Base-by-base conservation (phyloP, 2,797 vertebrate genomes). In the Mormyrops attenuatus region DNA sequence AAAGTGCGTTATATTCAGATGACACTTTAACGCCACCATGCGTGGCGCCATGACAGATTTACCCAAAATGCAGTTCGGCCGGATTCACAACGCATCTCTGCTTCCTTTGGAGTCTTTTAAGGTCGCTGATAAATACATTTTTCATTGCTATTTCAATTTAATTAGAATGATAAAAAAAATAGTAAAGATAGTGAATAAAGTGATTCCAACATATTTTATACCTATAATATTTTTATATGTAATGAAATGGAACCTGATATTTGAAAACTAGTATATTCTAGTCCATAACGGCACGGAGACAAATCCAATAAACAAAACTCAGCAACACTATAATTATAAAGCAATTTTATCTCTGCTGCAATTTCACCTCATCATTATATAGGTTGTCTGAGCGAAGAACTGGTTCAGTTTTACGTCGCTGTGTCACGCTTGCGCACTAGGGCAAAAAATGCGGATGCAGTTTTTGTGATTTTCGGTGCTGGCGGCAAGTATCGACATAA, bases 31-130 rank as follows among this genome's bases (percentile, higher is more conserved):
- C 85, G 34, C 9, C 4, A 52, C 60, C 60, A 77, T 57, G 63
- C 60, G 63, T 5, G 89, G 84, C 89, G 89, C 89, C 89, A 89
- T 89, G 89, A 87, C 89, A 89, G 15, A 17, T 15, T 4, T 44
- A 41, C 89, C 89, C 89, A 87, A 11, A 87, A 89, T 89, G 89
- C 89, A 89, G 38, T 52, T 63, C 66, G 88, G 22, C 38, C 41
- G 30, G 50, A 57, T 41, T 60, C 17, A 30, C 86, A 34, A 60
- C 53, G 34, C 30, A 17, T 63, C 34, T 38, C 52, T 38, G 15
- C 38, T 41, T 8, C 30, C 30, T n/a, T 41, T 60, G 20, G 17
- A 17, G 52, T 30, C 34, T 60, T n/a, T 34, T 60, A 7, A 60
- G 26, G 20, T 38, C 22, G 2, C 13, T n/a, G 49, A 30, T 41